Base-by-base conservation (phyloP, 2,113 vertebrate species). In the Pseudorhombus dupliciocellatus region DNA sequence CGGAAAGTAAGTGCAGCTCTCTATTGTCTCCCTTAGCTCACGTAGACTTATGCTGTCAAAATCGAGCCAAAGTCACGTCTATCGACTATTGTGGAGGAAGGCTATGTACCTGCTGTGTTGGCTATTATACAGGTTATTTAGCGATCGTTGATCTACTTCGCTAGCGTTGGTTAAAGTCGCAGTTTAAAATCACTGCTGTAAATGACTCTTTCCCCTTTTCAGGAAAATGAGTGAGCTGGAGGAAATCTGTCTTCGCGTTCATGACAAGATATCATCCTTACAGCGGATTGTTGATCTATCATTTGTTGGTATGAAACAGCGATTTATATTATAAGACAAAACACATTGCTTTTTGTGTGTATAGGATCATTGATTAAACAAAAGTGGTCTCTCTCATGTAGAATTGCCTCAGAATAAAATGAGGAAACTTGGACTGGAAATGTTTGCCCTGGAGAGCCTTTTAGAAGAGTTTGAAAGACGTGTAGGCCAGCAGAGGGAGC, bases 401-500 rank as follows among this genome's bases (percentile, higher is more conserved):
- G 93, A 84, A 12, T 62, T 91, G 42, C 89, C 92, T 53, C 75
- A 85, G 25, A 85, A 84, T 20, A 93, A 91, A 42, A 84, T 91
- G 2, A 73, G 80, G 24, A 92, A 91, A 74, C 85, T 94, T 14
- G 82, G 84, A 55, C 79, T 90, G 50, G 91, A 94, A 28, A 40
- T 94, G 4, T 65, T 61, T 46, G 59, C 60, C 0, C 79, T 92
- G 0, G 85, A 87, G 4, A 70, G 37, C 9, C 88, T 93, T 46
- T 71, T 94, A 37, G 84, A 91, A 15, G 89, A 88, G 40, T 91
- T 93, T 79, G 91, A 94, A 64, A 83, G 55, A 63, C 70, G 73
- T 18, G 68, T 93, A 2, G 66, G 2, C 9, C 70, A 68, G 6
- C 91, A 92, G 76, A 91, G 59, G 14, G 80, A 90, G n/a, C 85